phyloP scores from a whole-genome alignment of 2,888 invertebrate species.

The Myathropa florea region DNA sequence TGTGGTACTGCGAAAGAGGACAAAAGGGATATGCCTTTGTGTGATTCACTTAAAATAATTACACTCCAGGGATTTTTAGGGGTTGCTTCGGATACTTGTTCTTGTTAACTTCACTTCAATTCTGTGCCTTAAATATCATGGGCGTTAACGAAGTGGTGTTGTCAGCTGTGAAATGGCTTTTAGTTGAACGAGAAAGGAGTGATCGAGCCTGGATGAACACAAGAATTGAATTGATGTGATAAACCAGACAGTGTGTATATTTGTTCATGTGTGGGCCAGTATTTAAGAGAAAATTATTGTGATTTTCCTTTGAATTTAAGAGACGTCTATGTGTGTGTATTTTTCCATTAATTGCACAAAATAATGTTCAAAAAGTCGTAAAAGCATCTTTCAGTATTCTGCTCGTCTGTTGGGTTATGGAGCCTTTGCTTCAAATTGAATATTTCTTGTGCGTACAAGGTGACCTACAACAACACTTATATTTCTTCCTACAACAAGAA shows the following conservation, averaged over 20 bases:
- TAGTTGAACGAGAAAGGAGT: conserved; percentile 16
- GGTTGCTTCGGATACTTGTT: conserved; percentile 22
- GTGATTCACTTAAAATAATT: conserved; percentile 62
- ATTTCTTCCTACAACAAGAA: too few species aligned
- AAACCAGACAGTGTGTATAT: background rate
- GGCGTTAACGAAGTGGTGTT: conserved; percentile 10
- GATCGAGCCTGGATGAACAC: conserved; percentile 16
- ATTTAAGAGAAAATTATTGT: background rate
- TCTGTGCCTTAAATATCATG: conserved; percentile 17
- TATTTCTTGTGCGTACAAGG: too few species aligned
- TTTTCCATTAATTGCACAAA: background rate
- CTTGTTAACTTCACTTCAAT: conserved; percentile 19
- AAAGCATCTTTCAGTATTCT: too few species aligned
- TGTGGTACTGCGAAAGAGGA: background rate
- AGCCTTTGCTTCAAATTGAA: too few species aligned
- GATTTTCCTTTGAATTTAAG: background rate
- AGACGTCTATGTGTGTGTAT: background rate
- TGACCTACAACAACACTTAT: too few species aligned
- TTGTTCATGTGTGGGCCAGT: background rate
- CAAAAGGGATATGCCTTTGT: conserved; percentile 27
- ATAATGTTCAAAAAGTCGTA: background rate
- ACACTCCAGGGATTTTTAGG: conserved; percentile 49
- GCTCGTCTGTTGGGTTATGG: too few species aligned
- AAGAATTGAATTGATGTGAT: background rate
- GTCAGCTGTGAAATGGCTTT: conserved; percentile 38